Evolutionary conservation across 1,140 invertebrate genomes (phyloP).

Genomic region (Pomacea maculata): DNA sequence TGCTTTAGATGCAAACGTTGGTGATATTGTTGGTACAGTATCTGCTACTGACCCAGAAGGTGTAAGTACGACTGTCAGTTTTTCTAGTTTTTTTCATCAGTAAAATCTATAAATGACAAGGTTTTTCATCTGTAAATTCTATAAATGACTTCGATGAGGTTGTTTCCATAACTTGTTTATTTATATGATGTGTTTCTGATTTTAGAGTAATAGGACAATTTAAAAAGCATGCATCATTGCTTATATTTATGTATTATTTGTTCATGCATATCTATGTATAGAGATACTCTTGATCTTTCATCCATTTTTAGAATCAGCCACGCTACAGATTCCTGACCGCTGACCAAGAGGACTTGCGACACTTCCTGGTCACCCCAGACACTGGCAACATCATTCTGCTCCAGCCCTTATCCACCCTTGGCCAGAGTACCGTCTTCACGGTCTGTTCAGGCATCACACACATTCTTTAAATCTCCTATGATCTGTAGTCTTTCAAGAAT

Average conservation of each 20-base stretch:
- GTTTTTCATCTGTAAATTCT: no score
- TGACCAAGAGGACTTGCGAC: slow-evolving; percentile 1
- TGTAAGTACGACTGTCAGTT: slow-evolving; percentile 26
- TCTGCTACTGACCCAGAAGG: slow-evolving; percentile 52
- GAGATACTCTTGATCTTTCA: not conserved
- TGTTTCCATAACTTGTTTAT: not conserved
- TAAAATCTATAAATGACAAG: no score
- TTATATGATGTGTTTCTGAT: not conserved
- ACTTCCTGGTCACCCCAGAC: not conserved
- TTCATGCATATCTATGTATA: not conserved
- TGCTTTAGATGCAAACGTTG: slow-evolving; percentile 27
- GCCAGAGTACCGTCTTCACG: not conserved
- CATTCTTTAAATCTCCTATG: no score
- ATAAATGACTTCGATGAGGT: not conserved
- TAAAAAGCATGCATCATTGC: no score
- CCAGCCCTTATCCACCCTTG: not conserved
- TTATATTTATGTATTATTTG: not conserved
- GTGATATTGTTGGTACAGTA: slow-evolving; percentile 33
- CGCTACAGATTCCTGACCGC: slow-evolving; percentile 2
- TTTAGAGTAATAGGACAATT: not conserved
- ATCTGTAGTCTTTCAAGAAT: no score
- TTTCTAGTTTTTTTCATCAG: not conserved
- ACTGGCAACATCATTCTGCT: slow-evolving; percentile 16
- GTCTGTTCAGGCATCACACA: not conserved
- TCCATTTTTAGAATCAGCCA: not conserved